Evolutionary conservation across 1,140 invertebrate genomes (phyloP).

Genomic region (Wiebesia pumilae): DNA sequence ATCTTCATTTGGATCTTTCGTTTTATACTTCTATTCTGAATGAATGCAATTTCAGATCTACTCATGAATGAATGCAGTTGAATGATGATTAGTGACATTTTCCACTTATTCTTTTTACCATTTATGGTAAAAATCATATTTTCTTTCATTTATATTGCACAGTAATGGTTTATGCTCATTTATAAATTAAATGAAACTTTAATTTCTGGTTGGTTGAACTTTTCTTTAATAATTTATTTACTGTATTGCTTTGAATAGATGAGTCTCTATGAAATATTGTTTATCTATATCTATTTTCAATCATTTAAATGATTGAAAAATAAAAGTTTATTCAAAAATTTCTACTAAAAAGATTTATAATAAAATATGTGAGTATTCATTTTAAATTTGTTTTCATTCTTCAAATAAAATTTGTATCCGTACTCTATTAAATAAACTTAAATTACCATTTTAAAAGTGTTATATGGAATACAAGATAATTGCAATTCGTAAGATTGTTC

Average conservation of each 20-base stretch:
- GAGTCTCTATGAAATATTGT: no score
- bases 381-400: no score
- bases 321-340: no score
- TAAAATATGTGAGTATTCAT: no score
- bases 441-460: no score
- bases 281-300: no score
- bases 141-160: not conserved
- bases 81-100: slow-evolving; percentile 13
- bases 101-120: not conserved
- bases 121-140: not conserved
- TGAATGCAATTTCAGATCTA: slow-evolving; percentile 23
- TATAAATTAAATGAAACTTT: not conserved
- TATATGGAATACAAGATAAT: not conserved
- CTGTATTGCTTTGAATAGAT: not conserved
- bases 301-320: no score
- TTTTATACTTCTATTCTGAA: not conserved
- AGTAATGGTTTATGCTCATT: not conserved
- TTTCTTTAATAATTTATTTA: not conserved
- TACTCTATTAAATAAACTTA: no score
- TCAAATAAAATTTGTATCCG: no score
- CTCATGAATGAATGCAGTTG: not conserved
- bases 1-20: slow-evolving; percentile 22
- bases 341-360: no score
- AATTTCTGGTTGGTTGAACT: not conserved
- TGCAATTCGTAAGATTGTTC: not conserved